phyloP scores from a whole-genome alignment of 92 coral and sea anemone genomes.

The Zoanthus sociatus region DNA sequence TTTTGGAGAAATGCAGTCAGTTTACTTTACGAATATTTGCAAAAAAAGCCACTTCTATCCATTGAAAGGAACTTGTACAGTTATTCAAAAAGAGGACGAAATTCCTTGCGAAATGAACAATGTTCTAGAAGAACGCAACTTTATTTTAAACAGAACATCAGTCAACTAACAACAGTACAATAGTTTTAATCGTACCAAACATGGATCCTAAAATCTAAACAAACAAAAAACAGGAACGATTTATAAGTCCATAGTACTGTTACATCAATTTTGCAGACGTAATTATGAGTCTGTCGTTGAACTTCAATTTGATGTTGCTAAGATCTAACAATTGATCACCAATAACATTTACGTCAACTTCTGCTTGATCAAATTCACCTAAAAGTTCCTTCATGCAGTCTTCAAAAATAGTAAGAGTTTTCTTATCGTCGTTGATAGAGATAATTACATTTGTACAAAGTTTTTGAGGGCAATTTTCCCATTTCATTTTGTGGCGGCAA shows the following conservation, averaged over 20 bases:
- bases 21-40: too few species aligned
- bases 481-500: conserved; percentile 68
- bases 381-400: conserved; percentile 4
- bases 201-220: conserved; percentile 15
- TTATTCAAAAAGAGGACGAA: too few species aligned
- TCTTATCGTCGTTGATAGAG: conserved; percentile 58
- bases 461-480: conserved; percentile 64
- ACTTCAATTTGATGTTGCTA: background rate
- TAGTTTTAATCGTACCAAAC: conserved; percentile 4
- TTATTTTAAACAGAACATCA: conserved; percentile 14
- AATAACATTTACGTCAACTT: conserved; percentile 9
- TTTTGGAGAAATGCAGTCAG: too few species aligned
- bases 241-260: background rate
- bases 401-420: conserved; percentile 50
- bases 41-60: too few species aligned
- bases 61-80: too few species aligned
- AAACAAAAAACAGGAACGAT: conserved; percentile 6
- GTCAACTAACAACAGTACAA: conserved; percentile 6
- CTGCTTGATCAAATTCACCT: background rate
- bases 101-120: too few species aligned
- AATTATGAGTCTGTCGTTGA: conserved; percentile 16
- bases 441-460: conserved; percentile 64
- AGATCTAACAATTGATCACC: conserved; percentile 13
- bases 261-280: conserved; percentile 10
- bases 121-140: background rate